A percentile compares a stretch with the other conserved stretches of the same genome.
Evolutionary conservation across 2,113 vertebrate genomes (phyloP).

Genomic region (Mustela lutreola): DNA sequence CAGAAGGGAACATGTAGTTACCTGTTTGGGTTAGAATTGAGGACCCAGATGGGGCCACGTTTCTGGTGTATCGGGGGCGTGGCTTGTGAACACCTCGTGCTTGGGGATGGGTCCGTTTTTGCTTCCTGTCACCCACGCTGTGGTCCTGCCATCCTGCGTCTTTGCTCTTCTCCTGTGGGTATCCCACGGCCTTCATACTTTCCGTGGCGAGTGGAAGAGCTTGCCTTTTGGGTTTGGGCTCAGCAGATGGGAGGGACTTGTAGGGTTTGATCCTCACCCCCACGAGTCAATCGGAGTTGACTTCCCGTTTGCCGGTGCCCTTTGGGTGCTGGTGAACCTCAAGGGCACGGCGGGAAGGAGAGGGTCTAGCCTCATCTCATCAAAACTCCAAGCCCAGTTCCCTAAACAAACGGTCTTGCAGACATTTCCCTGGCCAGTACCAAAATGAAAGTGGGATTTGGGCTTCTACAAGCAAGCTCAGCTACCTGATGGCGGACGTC

Average conservation of each 20-base stretch:
- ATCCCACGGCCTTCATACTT: background rate
- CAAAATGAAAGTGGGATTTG: background rate
- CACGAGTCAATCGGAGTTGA: background rate
- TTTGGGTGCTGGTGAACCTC: rapidly evolving
- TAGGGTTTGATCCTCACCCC: background rate
- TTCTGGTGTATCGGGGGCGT: too few relatives aligned
- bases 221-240: background rate
- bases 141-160: background rate
- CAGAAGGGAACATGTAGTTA: background rate
- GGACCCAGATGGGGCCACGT: background rate
- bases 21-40: background rate
- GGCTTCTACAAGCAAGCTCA: background rate
- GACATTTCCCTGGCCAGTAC: background rate
- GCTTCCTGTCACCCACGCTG: background rate
- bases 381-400: background rate
- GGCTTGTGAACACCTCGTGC: background rate
- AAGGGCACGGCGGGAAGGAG: background rate
- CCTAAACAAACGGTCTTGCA: background rate
- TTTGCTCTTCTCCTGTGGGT: background rate
- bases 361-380: too few relatives aligned
- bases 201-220: background rate
- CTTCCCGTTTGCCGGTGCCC: background rate
- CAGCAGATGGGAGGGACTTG: background rate
- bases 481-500: background rate
- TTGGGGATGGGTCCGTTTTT: background rate